These are phyloP conservation scores for Grammatotria lemairii DNA, from an alignment of 2,113 vertebrate species.

Conservation along the genomic window DNA sequence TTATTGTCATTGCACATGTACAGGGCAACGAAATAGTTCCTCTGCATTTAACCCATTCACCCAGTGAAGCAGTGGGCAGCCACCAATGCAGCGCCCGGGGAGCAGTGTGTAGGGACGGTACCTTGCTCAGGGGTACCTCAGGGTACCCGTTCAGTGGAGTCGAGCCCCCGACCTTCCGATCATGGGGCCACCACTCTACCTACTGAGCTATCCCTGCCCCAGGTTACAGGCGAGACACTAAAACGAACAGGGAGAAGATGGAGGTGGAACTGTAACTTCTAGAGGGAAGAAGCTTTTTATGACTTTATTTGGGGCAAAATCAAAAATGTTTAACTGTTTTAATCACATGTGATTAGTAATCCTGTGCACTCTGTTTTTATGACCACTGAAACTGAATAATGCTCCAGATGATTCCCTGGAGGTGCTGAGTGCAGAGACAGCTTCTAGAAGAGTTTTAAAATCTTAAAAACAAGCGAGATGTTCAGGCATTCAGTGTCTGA, in stretches of 20 bases:
- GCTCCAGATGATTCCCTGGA: neutral
- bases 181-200: too few species aligned
- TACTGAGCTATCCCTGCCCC: too few species aligned
- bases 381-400: neutral
- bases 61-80: too few species aligned
- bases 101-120: too few species aligned
- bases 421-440: neutral
- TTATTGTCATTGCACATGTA: too few species aligned
- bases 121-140: too few species aligned
- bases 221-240: neutral
- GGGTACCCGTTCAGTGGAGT: too few species aligned
- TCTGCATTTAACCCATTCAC: too few species aligned
- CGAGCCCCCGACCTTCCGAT: too few species aligned
- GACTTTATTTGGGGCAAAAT: neutral
- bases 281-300: neutral
- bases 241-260: neutral
- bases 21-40: too few species aligned
- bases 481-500: neutral
- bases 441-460: neutral
- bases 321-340: neutral
- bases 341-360: neutral
- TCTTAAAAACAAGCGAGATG: neutral
- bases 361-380: neutral
- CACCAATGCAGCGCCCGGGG: too few species aligned
- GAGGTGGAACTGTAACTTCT: neutral